phyloP scores from a whole-genome alignment of 2,113 vertebrate species.

The Accipiter virgatus region DNA sequence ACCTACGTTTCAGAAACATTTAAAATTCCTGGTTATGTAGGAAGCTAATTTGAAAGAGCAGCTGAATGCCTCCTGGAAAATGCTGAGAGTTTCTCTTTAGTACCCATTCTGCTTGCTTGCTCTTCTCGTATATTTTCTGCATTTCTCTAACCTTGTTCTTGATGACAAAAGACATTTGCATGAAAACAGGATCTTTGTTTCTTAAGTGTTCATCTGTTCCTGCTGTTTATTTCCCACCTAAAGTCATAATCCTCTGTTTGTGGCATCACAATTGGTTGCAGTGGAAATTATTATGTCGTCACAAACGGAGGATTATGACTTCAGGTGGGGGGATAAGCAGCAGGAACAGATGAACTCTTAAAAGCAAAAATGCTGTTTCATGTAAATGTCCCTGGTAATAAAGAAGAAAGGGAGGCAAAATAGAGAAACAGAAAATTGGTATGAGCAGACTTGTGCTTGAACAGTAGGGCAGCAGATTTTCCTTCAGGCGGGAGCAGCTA shows the following conservation, averaged over 20 bases:
- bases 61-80: constrained; percentile 64
- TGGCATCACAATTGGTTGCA: constrained; percentile 35
- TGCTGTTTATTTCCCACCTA: constrained; percentile 40
- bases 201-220: constrained; percentile 54
- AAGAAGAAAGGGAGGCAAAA: constrained; percentile 35
- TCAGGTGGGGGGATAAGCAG: constrained; percentile 52
- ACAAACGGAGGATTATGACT: constrained; percentile 31
- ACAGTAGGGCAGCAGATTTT: constrained; percentile 32
- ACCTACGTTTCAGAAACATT: constrained; percentile 40
- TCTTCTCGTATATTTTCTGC: constrained; percentile 34
- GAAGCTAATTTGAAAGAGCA: constrained; percentile 64
- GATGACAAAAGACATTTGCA: constrained; percentile 45
- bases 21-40: constrained; percentile 41
- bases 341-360: constrained; percentile 49
- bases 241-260: constrained; percentile 23
- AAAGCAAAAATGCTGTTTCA: constrained; percentile 27
- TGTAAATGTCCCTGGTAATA: constrained; percentile 39
- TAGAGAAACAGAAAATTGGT: constrained; percentile 35
- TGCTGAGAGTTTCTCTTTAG: constrained; percentile 38
- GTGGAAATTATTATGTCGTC: constrained; percentile 50
- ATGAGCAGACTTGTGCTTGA: constrained; percentile 4
- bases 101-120: constrained; percentile 48
- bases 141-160: constrained; percentile 52
- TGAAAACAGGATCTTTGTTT: constrained; percentile 65
- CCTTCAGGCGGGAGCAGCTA: constrained; percentile 40